Evolutionary conservation across 37 sponge, comb jelly and placozoan species (phyloP), one percentile per base, ranked within the genome.

Genomic region (Oopsacas minuta): DNA sequence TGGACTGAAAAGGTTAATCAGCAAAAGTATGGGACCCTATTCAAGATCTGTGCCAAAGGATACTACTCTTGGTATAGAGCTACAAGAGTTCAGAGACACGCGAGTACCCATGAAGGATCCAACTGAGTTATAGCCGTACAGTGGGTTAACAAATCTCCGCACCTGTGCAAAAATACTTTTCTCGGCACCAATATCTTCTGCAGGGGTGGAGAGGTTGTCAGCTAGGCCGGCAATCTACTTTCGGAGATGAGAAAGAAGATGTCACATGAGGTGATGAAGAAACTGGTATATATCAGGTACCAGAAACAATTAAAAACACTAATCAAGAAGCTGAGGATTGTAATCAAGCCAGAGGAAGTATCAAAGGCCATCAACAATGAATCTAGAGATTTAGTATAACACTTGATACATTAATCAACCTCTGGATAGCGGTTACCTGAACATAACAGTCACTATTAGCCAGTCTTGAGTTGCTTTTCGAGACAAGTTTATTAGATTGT

Each of bases 261-360:
- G 75, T 61, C 75, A 61, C 75, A 25, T 7, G 75, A 25, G 22
- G 75, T 61, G 32, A 61, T 61, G 75, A 61, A 61, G 75, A 61
- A 61, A 61, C 75, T 61, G 75, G 75, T 61, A 5, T 61, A 61
- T 34, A 61, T 61, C 75, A 61, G 75, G 75, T 61, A 61, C 75
- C 75, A 61, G 75, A 61, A 61, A 3, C 8, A 61, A 61, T 32
- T 61, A 61, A 32, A 61, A 61, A 34, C 5, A 10, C 75, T 61
- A 10, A 61, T 61, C 75, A 61, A 61, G 17, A 61, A 61, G 75
- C 75, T 61, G 22, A 34, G 75, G 28, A 61, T 61, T 61, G 75
- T 61, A 5, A 61, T 61, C 75, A 34, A 61, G 1, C 75, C 75
- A 12, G 22, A 61, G 22, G 22, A 61, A 20, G 28, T 61, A 61